Conservation (phyloP, 2,113 vertebrate species). For the Embiotoca jacksoni region DNA sequence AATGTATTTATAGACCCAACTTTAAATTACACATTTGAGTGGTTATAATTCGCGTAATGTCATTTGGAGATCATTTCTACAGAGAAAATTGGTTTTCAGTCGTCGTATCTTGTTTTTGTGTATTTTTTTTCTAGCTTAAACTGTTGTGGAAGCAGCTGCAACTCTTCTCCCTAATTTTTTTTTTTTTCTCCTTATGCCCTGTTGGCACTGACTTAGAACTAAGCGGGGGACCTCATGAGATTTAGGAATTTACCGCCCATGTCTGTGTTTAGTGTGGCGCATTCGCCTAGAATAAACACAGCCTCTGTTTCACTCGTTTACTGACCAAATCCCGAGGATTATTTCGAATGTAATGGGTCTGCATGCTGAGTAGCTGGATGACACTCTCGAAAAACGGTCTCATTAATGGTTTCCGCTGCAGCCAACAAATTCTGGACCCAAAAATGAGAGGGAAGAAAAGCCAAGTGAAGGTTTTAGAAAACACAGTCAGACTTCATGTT, state of each 20-base stretch:
- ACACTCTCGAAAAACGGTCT: slow-evolving; percentile 20
- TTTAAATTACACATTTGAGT: neutral
- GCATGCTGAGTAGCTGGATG: slow-evolving; percentile 36
- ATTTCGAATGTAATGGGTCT: slow-evolving; percentile 38
- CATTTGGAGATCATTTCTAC: neutral
- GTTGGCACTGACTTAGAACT: slow-evolving; percentile 36
- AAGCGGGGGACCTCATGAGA: slow-evolving; percentile 43
- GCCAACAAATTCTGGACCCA: slow-evolving; percentile 4
- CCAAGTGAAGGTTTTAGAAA: neutral
- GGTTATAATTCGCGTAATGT: slow-evolving; percentile 11
- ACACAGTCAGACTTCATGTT: neutral
- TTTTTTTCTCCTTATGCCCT: slow-evolving; percentile 17
- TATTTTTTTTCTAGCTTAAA: neutral
- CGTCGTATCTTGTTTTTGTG: slow-evolving; percentile 10
- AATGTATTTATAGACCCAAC: neutral
- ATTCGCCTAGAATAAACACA: slow-evolving; percentile 46
- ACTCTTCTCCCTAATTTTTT: neutral
- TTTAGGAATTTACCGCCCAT: slow-evolving; percentile 55
- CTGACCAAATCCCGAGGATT: slow-evolving; percentile 55
- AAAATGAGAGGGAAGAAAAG: neutral
- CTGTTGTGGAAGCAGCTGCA: slow-evolving; percentile 27
- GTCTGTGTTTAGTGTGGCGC: slow-evolving; percentile 50
- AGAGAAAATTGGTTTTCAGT: neutral
- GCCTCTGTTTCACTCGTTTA: slow-evolving; percentile 47
- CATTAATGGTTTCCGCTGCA: slow-evolving; percentile 42